Evolutionary conservation across 1,140 invertebrate genomes (phyloP).

Genomic region (Campoletis sonorensis): DNA sequence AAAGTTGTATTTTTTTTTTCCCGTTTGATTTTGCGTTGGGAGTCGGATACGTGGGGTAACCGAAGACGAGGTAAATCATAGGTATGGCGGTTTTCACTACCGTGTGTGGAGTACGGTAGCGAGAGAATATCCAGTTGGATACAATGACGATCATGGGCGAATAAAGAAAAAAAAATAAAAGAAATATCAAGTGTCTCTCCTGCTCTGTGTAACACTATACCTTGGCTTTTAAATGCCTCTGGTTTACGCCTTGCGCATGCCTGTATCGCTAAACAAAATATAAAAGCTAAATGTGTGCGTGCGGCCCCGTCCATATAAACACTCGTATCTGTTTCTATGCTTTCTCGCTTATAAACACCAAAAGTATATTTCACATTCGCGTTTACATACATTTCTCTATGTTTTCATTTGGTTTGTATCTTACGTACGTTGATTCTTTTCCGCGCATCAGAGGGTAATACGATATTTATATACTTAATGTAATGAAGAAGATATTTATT

Average conservation of each 20-base stretch:
- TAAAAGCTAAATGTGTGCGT: not conserved
- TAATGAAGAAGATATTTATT: too few relatives aligned
- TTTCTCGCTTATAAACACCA: conserved; percentile 20
- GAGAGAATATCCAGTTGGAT: conserved; percentile 40
- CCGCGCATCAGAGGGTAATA: not conserved
- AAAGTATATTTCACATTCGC: conserved; percentile 32
- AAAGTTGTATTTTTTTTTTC: not conserved
- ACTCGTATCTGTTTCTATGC: conserved; percentile 37
- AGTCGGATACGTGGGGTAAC: conserved; percentile 61
- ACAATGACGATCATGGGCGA: conserved; percentile 73
- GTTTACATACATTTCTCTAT: not conserved
- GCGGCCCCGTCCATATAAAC: not conserved
- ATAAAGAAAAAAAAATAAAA: conserved; percentile 50
- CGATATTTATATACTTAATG: too few relatives aligned
- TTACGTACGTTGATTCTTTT: not conserved
- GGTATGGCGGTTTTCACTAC: conserved; percentile 51
- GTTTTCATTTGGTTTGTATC: not conserved
- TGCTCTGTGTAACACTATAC: conserved; percentile 72
- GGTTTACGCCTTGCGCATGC: conserved; percentile 44
- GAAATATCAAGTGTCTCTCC: conserved; percentile 72
- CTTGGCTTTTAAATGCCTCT: conserved; percentile 70
- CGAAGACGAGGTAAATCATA: conserved; percentile 69
- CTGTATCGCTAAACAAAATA: conserved; percentile 17
- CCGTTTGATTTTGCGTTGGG: not conserved
- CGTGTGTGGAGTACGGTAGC: conserved; percentile 62